Evolutionary conservation across 1,140 invertebrate genomes (phyloP).

Genomic region (Battus philenor): DNA sequence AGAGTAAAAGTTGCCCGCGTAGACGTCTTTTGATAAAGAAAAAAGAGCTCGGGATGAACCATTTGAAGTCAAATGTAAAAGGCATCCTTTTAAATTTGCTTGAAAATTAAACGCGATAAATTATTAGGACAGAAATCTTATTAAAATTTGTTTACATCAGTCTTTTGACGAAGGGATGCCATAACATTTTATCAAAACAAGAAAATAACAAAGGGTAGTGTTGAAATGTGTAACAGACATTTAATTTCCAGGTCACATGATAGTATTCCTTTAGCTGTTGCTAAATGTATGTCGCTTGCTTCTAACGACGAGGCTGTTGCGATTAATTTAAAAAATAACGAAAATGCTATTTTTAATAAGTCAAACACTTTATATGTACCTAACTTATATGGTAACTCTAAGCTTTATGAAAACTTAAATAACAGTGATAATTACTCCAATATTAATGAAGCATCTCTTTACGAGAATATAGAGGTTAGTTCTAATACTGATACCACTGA

Average conservation of each 20-base stretch:
- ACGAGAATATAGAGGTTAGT: background rate
- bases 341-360: background rate
- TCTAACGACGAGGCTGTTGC: background rate
- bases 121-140: no score
- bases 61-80: slow-evolving; percentile 37
- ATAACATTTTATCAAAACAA: no score
- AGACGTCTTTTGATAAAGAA: slow-evolving; percentile 48
- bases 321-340: background rate
- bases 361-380: background rate
- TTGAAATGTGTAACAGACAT: no score
- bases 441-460: background rate
- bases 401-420: no score
- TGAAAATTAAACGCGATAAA: slow-evolving; percentile 20
- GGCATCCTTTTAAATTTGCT: slow-evolving; percentile 13
- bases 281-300: background rate
- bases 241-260: slow-evolving; percentile 28
- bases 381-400: background rate
- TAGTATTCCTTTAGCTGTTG: background rate
- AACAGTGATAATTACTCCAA: background rate
- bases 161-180: no score
- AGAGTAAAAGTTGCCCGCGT: slow-evolving; percentile 34
- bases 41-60: slow-evolving; percentile 40
- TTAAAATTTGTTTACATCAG: no score
- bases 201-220: no score
- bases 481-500: background rate